phyloP scores from a whole-genome alignment of 2,113 vertebrate genomes.

The Eudyptes chrysolophus region DNA sequence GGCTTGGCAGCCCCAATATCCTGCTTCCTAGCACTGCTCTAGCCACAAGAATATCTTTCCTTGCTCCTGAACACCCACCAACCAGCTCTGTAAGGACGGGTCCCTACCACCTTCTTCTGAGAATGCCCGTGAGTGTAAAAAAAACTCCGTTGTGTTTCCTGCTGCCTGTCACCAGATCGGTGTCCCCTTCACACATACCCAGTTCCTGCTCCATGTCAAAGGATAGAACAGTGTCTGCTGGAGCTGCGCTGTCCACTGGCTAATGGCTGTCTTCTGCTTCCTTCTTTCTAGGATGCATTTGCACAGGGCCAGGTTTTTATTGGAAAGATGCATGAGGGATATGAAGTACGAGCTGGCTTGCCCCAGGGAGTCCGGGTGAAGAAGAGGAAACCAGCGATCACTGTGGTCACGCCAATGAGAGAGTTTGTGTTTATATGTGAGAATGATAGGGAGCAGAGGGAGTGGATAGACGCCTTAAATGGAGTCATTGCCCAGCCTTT shows the following conservation, averaged over 20 bases:
- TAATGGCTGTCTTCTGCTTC: background rate
- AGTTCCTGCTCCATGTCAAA: background rate
- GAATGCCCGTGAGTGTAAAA: background rate
- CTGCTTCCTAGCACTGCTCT: background rate
- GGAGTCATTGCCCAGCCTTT: slow-evolving; percentile 79
- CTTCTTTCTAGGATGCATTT: slow-evolving; percentile 81
- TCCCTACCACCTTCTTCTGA: background rate
- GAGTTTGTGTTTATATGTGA: slow-evolving; percentile 89
- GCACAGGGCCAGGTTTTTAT: slow-evolving; percentile 87
- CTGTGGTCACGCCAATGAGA: slow-evolving; percentile 79
- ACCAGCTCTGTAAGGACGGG: background rate
- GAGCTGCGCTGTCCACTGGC: background rate
- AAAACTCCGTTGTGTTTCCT: background rate
- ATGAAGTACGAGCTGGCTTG: slow-evolving; percentile 75
- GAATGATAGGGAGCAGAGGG: slow-evolving; percentile 82
- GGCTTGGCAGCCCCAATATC: background rate
- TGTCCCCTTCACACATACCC: background rate
- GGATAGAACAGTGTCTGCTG: background rate
- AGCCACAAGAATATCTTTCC: background rate
- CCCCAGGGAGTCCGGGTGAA: slow-evolving; percentile 77
- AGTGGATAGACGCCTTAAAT: slow-evolving; percentile 85
- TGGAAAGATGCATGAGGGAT: slow-evolving; percentile 80
- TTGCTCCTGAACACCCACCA: background rate
- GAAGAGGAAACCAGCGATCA: slow-evolving; percentile 83
- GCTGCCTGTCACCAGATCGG: background rate